Conservation (phyloP, 2,888 invertebrate species). For the Sturmia bella region DNA sequence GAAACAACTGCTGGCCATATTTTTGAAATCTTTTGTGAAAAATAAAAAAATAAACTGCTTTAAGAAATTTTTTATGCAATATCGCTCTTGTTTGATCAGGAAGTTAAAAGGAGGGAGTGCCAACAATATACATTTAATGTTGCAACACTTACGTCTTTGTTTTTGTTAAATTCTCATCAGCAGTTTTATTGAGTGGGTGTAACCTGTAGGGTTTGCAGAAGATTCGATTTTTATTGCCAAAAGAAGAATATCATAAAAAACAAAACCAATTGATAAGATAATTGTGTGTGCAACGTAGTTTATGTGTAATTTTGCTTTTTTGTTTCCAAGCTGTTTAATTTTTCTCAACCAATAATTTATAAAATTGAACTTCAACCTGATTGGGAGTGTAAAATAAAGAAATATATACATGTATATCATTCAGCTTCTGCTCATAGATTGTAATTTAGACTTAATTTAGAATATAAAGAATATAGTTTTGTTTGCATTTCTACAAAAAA, state of each 20-base stretch:
- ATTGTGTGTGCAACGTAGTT: constrained; percentile 7
- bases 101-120: not conserved
- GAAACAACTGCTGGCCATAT: constrained; percentile 20
- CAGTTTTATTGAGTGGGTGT: constrained; percentile 42
- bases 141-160: constrained; percentile 19
- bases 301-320: too few relatives aligned
- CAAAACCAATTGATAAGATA: constrained; percentile 21
- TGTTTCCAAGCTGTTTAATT: too few relatives aligned
- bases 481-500: too few relatives aligned
- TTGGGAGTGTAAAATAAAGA: too few relatives aligned
- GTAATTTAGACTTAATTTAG: too few relatives aligned
- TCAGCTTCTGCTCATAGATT: too few relatives aligned
- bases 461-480: too few relatives aligned
- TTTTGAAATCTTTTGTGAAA: constrained; percentile 46
- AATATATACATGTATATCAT: too few relatives aligned
- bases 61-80: constrained; percentile 50
- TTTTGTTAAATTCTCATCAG: constrained; percentile 1
- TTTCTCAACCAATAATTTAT: too few relatives aligned
- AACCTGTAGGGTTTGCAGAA: constrained; percentile 8
- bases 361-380: too few relatives aligned
- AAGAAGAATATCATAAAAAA: constrained; percentile 1
- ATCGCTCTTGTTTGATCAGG: constrained; percentile 1
- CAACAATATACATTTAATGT: not conserved
- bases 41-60: constrained; percentile 6
- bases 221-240: constrained; percentile 33